A percentile compares a stretch with the other conserved stretches of the same genome.
Conservation (phyloP, 1,140 invertebrate genomes). For the Sinonovacula constricta region DNA sequence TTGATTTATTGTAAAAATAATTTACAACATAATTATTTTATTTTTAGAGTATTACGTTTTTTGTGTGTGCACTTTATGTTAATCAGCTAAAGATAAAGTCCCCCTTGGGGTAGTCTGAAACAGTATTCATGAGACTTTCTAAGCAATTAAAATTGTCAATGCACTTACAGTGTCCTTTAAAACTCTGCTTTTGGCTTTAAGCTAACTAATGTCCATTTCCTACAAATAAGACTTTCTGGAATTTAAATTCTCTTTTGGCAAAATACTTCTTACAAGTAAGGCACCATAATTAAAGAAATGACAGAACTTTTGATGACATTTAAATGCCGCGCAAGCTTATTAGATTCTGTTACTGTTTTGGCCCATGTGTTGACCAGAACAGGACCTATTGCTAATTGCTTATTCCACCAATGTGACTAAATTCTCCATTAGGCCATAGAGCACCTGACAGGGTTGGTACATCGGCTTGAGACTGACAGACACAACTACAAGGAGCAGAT, state of each 20-base stretch:
- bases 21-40: too few relatives aligned
- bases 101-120: too few relatives aligned
- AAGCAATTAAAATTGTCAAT: too few relatives aligned
- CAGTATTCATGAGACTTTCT: too few relatives aligned
- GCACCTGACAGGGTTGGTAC: slow-evolving; percentile 29
- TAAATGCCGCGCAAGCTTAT: not conserved
- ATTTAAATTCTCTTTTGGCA: not conserved
- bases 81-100: too few relatives aligned
- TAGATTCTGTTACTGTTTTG: not conserved
- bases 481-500: slow-evolving; percentile 50
- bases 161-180: too few relatives aligned
- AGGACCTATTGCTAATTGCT: not conserved
- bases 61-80: too few relatives aligned
- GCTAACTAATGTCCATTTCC: too few relatives aligned
- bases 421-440: slow-evolving; percentile 26
- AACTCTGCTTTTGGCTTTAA: too few relatives aligned
- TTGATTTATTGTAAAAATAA: too few relatives aligned
- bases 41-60: too few relatives aligned
- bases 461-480: slow-evolving; percentile 41
- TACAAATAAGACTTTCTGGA: too few relatives aligned
- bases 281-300: not conserved
- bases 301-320: not conserved
- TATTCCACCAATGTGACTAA: not conserved
- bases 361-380: not conserved
- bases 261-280: not conserved